Base-by-base conservation (phyloP, 2,797 vertebrate species). In the Triplophysa yarkandensis region DNA sequence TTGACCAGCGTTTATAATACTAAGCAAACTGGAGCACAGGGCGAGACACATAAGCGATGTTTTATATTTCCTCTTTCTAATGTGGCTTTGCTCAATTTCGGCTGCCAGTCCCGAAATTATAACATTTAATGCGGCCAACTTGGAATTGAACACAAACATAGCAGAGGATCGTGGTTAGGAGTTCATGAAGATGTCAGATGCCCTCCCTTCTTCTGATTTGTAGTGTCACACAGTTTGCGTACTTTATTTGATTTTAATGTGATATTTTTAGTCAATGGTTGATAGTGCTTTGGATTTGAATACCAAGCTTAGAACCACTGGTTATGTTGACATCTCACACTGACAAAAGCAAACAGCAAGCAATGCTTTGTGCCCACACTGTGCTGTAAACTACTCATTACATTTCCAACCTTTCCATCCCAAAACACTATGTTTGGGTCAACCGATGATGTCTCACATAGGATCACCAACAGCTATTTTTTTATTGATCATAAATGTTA, bases 61-160 rank as follows among this genome's bases (percentile, higher is more conserved):
- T 78, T 82, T 74, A 68, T 57, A 67, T 79, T 82, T 81, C 74
- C 57, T 69, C 63, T 77, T 76, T 60, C 79, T 82, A 77, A 80
- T 73, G 75, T 81, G 75, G 80, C 44, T 71, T 83, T 52, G 50
- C 72, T 66, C 55, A 55, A 28, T 80, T 83, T 66, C 67, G 75
- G 71, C 65, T 65, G 65, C 77, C 61, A 67, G 73, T 28, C 34
- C 66, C 52, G 19, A 44, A n/a, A 3, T 48, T 73, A 69, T 32
- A 30, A 62, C 70, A 66, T 55, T 25, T 66, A 67, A 71, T 57
- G 48, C 46, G 52, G 60, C 61, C 54, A 58, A 21, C 17, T 30
- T 48, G 11, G 4, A 13, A 70, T 39, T 39, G 46, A 60, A 69
- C 36, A 75, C 70, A 72, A 71, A 60, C 54, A n/a, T n/a, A n/a